Evolutionary conservation across 2,888 invertebrate genomes (phyloP), one percentile per base, ranked within the genome.

Genomic region (Pantelozetes paolii): DNA sequence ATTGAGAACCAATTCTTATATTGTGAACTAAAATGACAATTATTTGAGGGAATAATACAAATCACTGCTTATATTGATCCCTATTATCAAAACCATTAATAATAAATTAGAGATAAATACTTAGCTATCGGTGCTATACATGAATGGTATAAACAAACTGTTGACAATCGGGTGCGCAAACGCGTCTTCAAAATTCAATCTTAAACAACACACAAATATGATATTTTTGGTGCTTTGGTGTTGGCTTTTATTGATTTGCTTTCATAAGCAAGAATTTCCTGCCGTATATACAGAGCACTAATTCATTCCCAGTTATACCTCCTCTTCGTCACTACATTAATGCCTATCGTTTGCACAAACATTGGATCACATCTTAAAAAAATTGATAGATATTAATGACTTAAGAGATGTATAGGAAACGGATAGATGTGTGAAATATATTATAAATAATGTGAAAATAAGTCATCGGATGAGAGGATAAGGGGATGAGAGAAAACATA

Each of bases 151-250:
- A 67, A 67, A 67, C 67, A 67, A 67, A 67, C 67, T 67, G 67
- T 67, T 67, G 67, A 67, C 67, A 67, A 42, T 67, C 42, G 6
- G 59, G 18, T 59, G 67, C 67, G 67, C 67, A 67, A 67, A 67
- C 67, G 40, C 67, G 42, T 67, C 2, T 36, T 23, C 11, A n/a
- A 42, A 67, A 54, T 67, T 40, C 67, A 67, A 67, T 67, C 20
- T 40, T 67, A 42, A 40, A 42, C 42, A 67, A 40, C 23, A 62
- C 48, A 48, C 5, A 67, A 67, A 67, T 67, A 67, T 40, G 3
- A 54, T 54, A 54, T 54, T 54, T 54, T 50, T 54, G 26, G 26
- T 3, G 23, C 26, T 62, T 30, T 23, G 13, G n/a, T 30, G 18
- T 30, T 62, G 6, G 30, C 32, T 62, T 62, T 32, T 62, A 62